Conservation (phyloP, 2,888 invertebrate genomes). For the Lochmaea capreae region DNA sequence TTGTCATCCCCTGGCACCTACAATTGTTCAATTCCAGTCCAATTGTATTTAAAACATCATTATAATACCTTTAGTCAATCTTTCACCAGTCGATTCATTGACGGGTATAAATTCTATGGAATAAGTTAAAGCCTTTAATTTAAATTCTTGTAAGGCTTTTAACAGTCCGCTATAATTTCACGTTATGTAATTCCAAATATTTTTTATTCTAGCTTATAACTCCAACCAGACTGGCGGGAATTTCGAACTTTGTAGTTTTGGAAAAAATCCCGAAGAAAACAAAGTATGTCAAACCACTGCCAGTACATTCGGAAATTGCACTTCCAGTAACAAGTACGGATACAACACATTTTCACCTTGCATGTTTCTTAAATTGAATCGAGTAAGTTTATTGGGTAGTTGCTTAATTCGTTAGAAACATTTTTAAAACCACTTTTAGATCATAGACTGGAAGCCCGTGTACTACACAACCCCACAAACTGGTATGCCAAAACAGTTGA, state of each 20-base stretch:
- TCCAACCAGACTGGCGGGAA: conserved; percentile 66
- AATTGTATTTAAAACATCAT: no score
- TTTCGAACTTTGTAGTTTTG: conserved; percentile 69
- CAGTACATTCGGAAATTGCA: conserved; percentile 68
- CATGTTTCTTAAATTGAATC: conserved; percentile 86
- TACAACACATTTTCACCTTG: conserved; percentile 83
- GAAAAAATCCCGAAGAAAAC: conserved; percentile 63
- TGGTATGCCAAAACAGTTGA: conserved; percentile 72
- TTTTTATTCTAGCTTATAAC: conserved; percentile 62
- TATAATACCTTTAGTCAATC: no score
- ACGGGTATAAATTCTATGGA: no score
- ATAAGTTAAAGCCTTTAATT: no score
- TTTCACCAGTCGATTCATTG: no score
- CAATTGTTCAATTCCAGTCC: no score
- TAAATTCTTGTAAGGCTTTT: no score
- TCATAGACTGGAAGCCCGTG: conserved; percentile 79
- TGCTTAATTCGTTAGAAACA: neutral
- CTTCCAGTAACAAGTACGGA: conserved; percentile 71
- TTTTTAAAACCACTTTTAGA: conserved; percentile 65
- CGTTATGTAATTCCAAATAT: neutral
- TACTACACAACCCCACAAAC: conserved; percentile 65
- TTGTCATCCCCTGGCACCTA: no score
- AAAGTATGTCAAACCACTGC: conserved; percentile 70
- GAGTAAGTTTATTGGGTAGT: conserved; percentile 66
- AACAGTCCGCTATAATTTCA: no score